Conservation (phyloP, 2,113 vertebrate species). For the Odobenus rosmarus region DNA sequence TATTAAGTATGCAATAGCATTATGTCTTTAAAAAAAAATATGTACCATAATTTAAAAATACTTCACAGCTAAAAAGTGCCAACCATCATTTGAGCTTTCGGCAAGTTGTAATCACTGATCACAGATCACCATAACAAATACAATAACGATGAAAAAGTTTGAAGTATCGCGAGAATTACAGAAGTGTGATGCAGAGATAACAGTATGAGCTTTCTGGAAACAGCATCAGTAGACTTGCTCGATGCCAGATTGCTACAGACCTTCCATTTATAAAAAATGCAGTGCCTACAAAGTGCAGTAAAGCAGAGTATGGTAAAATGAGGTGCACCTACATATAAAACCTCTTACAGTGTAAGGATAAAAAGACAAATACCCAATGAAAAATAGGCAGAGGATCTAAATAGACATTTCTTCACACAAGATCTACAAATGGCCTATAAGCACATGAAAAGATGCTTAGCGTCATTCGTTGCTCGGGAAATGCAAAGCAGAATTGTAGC, state of each 20-base stretch:
- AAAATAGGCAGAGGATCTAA: neutral
- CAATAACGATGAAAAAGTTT: neutral
- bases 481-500: fast-evolving
- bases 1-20: neutral
- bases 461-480: fast-evolving
- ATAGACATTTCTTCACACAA: neutral
- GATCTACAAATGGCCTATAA: fast-evolving
- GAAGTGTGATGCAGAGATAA: neutral
- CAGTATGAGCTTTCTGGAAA: too few species aligned
- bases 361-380: neutral
- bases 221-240: neutral
- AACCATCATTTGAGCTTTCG: neutral
- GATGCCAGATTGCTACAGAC: neutral
- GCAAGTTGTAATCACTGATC: neutral
- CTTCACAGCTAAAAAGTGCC: neutral
- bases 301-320: neutral
- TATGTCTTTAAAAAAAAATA: neutral
- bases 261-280: neutral
- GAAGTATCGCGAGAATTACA: neutral
- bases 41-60: neutral
- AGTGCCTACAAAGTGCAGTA: too few species aligned
- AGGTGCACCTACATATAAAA: neutral
- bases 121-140: neutral
- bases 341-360: neutral
- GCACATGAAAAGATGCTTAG: neutral